Conservation (phyloP, 2,888 invertebrate genomes). For the Synergus umbraculus region DNA sequence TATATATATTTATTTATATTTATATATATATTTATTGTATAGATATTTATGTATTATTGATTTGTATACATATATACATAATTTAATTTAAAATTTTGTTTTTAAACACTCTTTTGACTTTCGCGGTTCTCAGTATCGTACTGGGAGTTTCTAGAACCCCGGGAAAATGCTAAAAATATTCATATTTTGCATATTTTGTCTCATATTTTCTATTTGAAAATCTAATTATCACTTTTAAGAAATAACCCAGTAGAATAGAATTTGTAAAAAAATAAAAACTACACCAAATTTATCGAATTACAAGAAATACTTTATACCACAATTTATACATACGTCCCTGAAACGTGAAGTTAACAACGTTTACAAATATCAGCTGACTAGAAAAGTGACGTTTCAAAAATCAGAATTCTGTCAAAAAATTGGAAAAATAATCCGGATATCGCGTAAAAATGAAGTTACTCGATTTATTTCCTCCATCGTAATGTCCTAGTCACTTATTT, state of each 20-base stretch:
- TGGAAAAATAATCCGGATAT: not conserved
- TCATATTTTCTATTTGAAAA: not conserved
- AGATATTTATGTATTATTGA: too few species aligned
- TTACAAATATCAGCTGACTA: constrained; percentile 12
- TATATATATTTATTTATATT: too few species aligned
- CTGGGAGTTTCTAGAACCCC: not conserved
- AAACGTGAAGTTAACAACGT: not conserved
- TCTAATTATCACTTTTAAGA: not conserved
- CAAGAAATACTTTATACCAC: not conserved
- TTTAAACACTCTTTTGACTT: too few species aligned
- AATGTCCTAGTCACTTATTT: not conserved
- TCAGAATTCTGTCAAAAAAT: constrained; percentile 4
- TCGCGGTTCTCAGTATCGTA: not conserved
- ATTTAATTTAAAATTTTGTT: too few species aligned
- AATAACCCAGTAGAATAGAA: not conserved
- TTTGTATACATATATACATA: too few species aligned
- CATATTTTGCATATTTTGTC: not conserved
- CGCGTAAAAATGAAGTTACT: not conserved
- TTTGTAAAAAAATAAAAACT: not conserved
- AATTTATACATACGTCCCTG: not conserved
- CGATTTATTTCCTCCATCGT: not conserved
- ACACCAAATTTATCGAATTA: not conserved
- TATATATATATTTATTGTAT: too few species aligned
- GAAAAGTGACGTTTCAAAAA: constrained; percentile 22
- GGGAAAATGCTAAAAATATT: not conserved